Evolutionary conservation across 2,113 vertebrate species (phyloP).

Genomic region (Saguinus midas): DNA sequence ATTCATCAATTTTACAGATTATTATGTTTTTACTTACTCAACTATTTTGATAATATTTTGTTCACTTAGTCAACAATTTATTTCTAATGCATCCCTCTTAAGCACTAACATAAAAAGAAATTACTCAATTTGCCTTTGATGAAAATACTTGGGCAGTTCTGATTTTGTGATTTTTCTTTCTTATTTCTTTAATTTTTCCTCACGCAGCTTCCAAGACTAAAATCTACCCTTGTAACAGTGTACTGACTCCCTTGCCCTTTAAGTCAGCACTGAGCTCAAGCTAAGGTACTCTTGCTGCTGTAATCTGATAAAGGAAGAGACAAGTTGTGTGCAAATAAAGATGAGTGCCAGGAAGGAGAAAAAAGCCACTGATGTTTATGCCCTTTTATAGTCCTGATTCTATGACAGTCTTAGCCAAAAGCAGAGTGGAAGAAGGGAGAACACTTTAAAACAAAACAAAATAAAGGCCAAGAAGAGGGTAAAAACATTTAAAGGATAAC

Average conservation of each 20-base stretch:
- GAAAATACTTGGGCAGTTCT: not conserved
- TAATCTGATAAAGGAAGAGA: conserved; percentile 69
- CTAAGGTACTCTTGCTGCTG: conserved; percentile 42
- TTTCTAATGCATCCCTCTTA: not conserved
- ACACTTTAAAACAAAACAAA: conserved; percentile 46
- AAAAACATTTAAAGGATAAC: not conserved
- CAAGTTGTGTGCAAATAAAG: conserved; percentile 68
- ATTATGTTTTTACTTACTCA: not conserved
- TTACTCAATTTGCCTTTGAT: not conserved
- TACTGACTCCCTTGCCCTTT: conserved; percentile 65
- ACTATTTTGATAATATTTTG: not conserved
- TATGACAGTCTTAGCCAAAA: conserved; percentile 39
- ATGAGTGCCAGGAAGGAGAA: conserved; percentile 72
- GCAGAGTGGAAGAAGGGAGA: not conserved
- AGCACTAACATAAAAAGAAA: not conserved
- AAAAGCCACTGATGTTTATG: conserved; percentile 70
- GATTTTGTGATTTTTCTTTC: not conserved
- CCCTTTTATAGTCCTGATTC: conserved; percentile 76
- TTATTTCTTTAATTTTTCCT: not conserved
- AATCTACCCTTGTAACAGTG: not conserved
- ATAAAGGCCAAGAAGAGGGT: conserved; percentile 27
- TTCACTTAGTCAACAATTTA: not conserved
- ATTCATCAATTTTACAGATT: not conserved
- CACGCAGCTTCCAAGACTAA: conserved; percentile 27
- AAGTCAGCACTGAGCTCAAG: conserved; percentile 57